phyloP scores from a whole-genome alignment of 2,888 invertebrate genomes.

The Allophyes oxyacanthae region DNA sequence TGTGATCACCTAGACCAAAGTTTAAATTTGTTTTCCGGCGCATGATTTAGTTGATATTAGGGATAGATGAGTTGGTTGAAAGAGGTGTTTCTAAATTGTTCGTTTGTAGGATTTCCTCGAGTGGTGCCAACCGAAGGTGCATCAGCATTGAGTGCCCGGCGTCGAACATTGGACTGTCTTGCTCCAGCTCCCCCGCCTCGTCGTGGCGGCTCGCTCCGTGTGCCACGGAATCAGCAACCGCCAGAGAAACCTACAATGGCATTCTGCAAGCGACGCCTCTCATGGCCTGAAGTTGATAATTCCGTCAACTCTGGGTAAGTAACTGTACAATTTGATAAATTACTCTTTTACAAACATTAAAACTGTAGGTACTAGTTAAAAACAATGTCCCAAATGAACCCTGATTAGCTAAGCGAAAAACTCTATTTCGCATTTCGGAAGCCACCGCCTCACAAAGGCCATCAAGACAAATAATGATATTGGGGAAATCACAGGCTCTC shows the following conservation, averaged over 20 bases:
- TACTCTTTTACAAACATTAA: no score
- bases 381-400: background rate
- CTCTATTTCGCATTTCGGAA: constrained; percentile 33
- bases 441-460: constrained; percentile 61
- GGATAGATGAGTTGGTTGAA: no score
- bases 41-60: no score
- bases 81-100: background rate
- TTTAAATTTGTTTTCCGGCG: no score
- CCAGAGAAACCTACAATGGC: constrained; percentile 92
- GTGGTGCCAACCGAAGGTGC: constrained; percentile 92
- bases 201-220: constrained; percentile 90
- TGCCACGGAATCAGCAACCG: constrained; percentile 88
- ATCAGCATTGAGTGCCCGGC: constrained; percentile 85
- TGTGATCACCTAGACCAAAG: no score
- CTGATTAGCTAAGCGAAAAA: background rate
- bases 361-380: background rate
- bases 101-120: constrained; percentile 90
- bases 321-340: background rate
- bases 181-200: constrained; percentile 85
- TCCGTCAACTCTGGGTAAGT: constrained; percentile 95
- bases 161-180: constrained; percentile 91
- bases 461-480: constrained; percentile 71
- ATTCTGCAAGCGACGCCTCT: constrained; percentile 93
- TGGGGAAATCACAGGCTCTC: constrained; percentile 67
- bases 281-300: constrained; percentile 96